Base-by-base conservation (phyloP, 2,113 vertebrate genomes). In the Clupea harengus region DNA sequence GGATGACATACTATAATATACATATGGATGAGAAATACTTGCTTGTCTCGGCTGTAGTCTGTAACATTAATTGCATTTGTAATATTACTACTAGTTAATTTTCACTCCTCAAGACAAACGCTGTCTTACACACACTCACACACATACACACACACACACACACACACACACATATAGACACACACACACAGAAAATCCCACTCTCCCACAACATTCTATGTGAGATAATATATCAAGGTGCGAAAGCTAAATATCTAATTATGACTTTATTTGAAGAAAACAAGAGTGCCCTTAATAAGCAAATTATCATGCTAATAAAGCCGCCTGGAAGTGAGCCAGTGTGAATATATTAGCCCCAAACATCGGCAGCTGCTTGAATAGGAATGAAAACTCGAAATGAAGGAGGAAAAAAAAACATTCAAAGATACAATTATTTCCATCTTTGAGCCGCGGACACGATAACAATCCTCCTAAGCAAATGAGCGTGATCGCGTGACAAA, bases 221-320 rank as follows among this genome's bases (percentile, higher is more conserved):
- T 94, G 81, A 92, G 92, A 93, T 92, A 91, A 91, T 90, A 93
- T 94, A 94, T 94, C 92, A 95, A 94, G 92, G 92, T 84, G 91
- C 90, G 88, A 89, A 92, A 91, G 92, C 88, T 91, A 93, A 94
- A 94, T 95, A 92, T 93, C 89, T 95, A 94, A 95, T 95, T 95
- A 95, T 95, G 93, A 91, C 93, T 94, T 94, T 94, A 95, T 95
- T 95, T 95, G 95, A 95, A 94, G 93, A 94, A 94, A 95, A 95
- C 93, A 95, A 94, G 93, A 91, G 92, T 88, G 89, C 91, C 93
- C 94, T 95, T 95, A 94, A 94, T 94, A 94, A 94, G 93, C 92
- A 95, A 94, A 94, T 95, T 92, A 94, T 91, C 92, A 92, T 93
- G 94, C 94, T 95, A 95, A 95, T 94, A 94, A 93, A 90, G 90